Conservation (phyloP, 2,888 invertebrate genomes). For the Erebia epiphron region DNA sequence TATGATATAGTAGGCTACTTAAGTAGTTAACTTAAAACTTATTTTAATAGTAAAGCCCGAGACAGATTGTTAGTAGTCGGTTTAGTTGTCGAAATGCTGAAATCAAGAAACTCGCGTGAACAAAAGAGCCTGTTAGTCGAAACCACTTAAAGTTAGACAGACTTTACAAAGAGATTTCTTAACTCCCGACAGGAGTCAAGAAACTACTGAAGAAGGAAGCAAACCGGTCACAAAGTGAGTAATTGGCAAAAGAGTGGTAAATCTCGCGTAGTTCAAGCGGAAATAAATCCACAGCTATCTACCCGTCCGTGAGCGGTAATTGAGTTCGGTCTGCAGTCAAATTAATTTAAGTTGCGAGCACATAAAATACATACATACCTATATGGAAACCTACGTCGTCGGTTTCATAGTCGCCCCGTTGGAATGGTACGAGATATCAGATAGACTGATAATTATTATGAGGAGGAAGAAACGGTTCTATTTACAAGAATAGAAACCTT, state of each 20-base stretch:
- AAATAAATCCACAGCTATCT: constrained; percentile 56
- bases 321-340: constrained; percentile 52
- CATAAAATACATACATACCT: constrained; percentile 36
- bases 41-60: background rate
- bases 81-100: constrained; percentile 5
- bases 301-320: constrained; percentile 47
- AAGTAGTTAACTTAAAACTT: background rate
- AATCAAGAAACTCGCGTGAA: constrained; percentile 18
- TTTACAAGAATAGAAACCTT: background rate
- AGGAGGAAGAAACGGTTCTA: background rate
- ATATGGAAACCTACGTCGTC: constrained; percentile 39
- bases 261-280: constrained; percentile 53
- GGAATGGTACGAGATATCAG: constrained; percentile 10
- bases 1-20: too few relatives aligned
- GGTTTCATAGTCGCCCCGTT: constrained; percentile 29
- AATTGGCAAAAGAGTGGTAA: constrained; percentile 58
- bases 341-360: constrained; percentile 49
- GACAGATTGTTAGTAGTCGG: background rate
- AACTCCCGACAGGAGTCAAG: constrained; percentile 20
- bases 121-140: constrained; percentile 25
- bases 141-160: constrained; percentile 30
- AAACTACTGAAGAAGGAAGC: constrained; percentile 42
- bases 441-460: background rate
- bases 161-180: constrained; percentile 27
- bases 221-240: constrained; percentile 45